Evolutionary conservation across 1,140 invertebrate species (phyloP), one percentile per base, ranked within the genome.

Genomic region (Lordiphosa collinella): DNA sequence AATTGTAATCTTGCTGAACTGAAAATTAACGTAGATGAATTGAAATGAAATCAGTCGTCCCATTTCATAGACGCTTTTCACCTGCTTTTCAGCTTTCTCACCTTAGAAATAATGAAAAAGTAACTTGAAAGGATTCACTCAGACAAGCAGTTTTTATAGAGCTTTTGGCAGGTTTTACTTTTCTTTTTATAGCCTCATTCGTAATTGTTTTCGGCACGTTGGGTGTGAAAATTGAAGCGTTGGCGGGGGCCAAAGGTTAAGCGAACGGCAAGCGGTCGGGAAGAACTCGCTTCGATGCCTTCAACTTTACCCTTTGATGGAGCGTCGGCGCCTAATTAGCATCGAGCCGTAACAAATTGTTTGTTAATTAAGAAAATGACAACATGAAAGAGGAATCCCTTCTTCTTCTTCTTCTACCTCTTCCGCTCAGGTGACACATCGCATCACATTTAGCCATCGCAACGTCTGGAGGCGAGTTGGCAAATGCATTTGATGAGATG

Each of bases 201-300:
- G 49, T 68, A 68, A 68, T 68, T 68, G 65, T 68, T 68, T 68
- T 68, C 55, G 64, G 48, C 65, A 67, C 63, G 48, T 49, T 68
- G 64, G 48, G 65, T 68, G 65, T 60, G 65, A 68, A 68, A 68
- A 68, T 68, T 57, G 65, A 68, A 60, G 61, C 67, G 64, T 60
- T 63, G 44, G 46, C 46, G 36, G 56, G 49, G 64, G 36, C 32
- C 32, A 60, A 49, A 65, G 63, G 48, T 53, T 60, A 51, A 57
- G 53, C 14, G 41, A 18, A 25, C 22, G 22, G 6, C 22, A 25
- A 25, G 22, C 22, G 25, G 25, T 29, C 8, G 25, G 8, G 5
- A 7, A 48, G 43, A 58, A 68, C 65, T 68, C 65, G 65, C 64
- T 68, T 54, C 64, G 65, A 37, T 68, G 65, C 65, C 41, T 49